Conservation (phyloP, 2,888 invertebrate species). For the Mythimna albipuncta region DNA sequence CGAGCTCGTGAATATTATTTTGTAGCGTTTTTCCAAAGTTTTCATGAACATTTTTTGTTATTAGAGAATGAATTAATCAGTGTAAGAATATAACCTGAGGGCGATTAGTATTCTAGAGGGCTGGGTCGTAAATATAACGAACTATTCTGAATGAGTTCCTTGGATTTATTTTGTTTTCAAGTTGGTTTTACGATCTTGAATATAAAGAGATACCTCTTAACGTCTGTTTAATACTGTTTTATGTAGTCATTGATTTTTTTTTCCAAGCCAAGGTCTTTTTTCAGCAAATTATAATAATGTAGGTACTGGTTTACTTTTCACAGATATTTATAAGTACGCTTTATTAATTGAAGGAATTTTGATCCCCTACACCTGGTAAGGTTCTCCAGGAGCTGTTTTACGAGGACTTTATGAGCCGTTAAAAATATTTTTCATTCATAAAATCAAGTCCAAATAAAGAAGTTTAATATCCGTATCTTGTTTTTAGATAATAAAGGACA, state of each 20-base stretch:
- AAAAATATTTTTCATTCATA: constrained; percentile 1
- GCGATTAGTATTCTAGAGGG: constrained; percentile 38
- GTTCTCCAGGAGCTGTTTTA: constrained; percentile 11
- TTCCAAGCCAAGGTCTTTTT: background rate
- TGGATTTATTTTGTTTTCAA: constrained; percentile 18
- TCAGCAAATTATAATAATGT: background rate
- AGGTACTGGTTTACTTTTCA: too few relatives aligned
- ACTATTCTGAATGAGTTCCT: constrained; percentile 10
- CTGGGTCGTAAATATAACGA: constrained; percentile 24
- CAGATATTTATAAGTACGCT: too few relatives aligned
- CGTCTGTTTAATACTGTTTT: background rate
- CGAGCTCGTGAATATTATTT: constrained; percentile 55
- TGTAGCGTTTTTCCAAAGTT: constrained; percentile 50
- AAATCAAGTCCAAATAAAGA: background rate
- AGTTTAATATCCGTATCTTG: constrained; percentile 1
- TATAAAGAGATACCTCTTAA: constrained; percentile 2
- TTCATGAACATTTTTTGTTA: constrained; percentile 46
- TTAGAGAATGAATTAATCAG: constrained; percentile 55
- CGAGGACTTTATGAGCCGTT: background rate
- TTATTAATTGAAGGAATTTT: background rate
- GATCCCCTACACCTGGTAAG: background rate
- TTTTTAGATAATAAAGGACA: constrained; percentile 37
- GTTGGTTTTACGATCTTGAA: constrained; percentile 25
- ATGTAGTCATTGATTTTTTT: background rate
- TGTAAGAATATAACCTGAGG: constrained; percentile 45